A percentile compares a stretch with the other conserved stretches of the same genome.
phyloP scores from a whole-genome alignment of 2,797 vertebrate species.

The Lutjanus argentimaculatus region DNA sequence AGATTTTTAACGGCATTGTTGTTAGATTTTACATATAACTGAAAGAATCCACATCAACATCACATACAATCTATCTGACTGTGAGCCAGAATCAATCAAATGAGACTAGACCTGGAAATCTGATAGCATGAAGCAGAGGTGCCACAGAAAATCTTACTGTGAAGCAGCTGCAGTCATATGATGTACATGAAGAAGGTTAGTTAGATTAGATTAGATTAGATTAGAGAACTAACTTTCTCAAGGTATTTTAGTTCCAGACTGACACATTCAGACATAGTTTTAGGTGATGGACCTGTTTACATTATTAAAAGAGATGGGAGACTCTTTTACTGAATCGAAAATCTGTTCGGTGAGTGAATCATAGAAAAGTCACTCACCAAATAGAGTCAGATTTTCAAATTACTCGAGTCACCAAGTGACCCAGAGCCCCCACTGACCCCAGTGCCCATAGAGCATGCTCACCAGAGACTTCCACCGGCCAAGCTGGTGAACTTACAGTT shows the following conservation, averaged over 20 bases:
- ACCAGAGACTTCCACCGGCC: too few species aligned
- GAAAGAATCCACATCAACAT: not conserved
- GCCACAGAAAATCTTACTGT: not conserved
- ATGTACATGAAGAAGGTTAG: not conserved
- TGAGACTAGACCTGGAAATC: not conserved
- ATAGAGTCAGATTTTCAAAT: too few species aligned
- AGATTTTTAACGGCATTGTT: too few species aligned
- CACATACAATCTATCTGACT: not conserved
- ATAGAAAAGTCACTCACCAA: too few species aligned
- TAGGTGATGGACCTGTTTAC: not conserved
- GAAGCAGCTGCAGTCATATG: not conserved
- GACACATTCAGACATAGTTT: not conserved
- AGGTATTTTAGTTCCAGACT: not conserved
- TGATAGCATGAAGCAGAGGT: not conserved
- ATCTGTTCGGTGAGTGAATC: too few species aligned
- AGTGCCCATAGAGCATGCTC: too few species aligned
- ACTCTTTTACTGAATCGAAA: too few species aligned
- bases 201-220: not conserved
- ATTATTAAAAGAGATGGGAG: not conserved
- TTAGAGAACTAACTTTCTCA: not conserved
- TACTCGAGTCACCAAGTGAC: too few species aligned
- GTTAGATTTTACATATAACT: not conserved
- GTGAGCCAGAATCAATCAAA: not conserved
- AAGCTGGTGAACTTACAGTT: too few species aligned
- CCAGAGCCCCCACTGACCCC: too few species aligned